Percentiles rank a stretch among this genome's conserved stretches.
These are phyloP conservation scores for Hormaphis cornu DNA, from an alignment of 1,140 invertebrate species.

Conservation along the genomic window DNA sequence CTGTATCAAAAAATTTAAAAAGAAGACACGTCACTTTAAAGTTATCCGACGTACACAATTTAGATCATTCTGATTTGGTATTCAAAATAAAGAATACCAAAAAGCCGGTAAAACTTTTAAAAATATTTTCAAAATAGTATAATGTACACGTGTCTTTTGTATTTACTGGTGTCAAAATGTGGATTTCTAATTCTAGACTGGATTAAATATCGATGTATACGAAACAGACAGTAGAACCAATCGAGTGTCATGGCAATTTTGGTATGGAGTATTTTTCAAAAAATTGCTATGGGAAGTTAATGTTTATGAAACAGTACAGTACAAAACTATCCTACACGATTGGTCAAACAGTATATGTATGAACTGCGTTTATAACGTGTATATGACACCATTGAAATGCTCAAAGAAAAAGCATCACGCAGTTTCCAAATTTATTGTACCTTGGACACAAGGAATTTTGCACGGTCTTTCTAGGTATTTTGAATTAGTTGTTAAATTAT, in stretches of 20 bases:
- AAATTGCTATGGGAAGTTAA: neutral
- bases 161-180: neutral
- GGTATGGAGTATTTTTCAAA: conserved; percentile 6
- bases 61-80: neutral
- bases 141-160: neutral
- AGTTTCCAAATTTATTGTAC: conserved; percentile 40
- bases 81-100: conserved; percentile 23
- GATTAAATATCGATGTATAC: conserved; percentile 22
- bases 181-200: conserved; percentile 9
- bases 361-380: conserved; percentile 25
- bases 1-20: conserved; percentile 22
- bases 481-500: neutral
- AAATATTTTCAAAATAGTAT: neutral
- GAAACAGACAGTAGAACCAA: neutral
- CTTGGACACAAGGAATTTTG: conserved; percentile 40
- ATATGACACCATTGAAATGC: conserved; percentile 16
- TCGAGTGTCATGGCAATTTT: neutral
- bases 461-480: conserved; percentile 29
- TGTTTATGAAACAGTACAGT: conserved; percentile 21
- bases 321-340: conserved; percentile 13
- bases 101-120: neutral
- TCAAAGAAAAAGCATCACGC: conserved; percentile 28
- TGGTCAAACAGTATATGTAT: conserved; percentile 10
- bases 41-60: neutral
- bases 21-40: conserved; percentile 20